Evolutionary conservation across 2,888 invertebrate genomes (phyloP).

Genomic region (Mythimna pallens): DNA sequence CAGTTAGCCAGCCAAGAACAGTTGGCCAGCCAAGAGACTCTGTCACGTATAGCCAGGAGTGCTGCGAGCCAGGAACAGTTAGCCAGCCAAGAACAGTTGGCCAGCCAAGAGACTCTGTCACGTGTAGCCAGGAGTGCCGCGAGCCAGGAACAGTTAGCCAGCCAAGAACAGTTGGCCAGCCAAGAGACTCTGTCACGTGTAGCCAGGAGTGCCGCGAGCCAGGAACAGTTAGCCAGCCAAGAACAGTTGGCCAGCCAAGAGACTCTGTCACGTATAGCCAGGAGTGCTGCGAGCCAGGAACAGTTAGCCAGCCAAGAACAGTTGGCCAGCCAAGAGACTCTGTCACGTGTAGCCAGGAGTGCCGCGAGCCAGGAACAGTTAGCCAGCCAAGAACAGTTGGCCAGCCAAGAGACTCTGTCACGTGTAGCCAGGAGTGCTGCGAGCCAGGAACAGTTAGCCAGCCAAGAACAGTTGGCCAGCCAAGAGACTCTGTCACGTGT

Average conservation of each 20-base stretch:
- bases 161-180: conserved; percentile 29
- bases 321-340: conserved; percentile 25
- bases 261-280: neutral
- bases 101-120: conserved; percentile 21
- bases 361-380: neutral
- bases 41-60: conserved; percentile 3
- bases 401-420: conserved; percentile 19
- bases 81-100: conserved; percentile 22
- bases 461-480: conserved; percentile 29
- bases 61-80: neutral
- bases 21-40: conserved; percentile 4
- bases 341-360: conserved; percentile 2
- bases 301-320: conserved; percentile 14
- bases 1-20: neutral
- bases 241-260: conserved; percentile 34
- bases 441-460: neutral
- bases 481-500: conserved; percentile 10
- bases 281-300: neutral
- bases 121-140: conserved; percentile 3
- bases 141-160: neutral
- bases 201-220: neutral
- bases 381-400: conserved; percentile 22
- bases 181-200: conserved; percentile 12
- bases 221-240: conserved; percentile 2
- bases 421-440: conserved; percentile 2